Conservation (phyloP, 2,797 vertebrate species). For the Pseudochirops cupreus region DNA sequence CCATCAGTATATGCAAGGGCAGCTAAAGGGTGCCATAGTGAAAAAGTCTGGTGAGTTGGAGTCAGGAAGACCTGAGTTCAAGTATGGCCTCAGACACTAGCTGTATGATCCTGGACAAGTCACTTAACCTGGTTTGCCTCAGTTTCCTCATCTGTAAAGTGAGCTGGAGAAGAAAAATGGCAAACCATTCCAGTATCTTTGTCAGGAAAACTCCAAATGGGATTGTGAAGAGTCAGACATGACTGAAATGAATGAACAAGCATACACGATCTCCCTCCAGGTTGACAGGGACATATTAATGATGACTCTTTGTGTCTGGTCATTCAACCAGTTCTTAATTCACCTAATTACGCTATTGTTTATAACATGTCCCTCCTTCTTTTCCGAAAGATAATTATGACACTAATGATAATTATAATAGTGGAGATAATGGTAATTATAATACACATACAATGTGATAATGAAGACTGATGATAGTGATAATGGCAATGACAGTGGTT, state of each 20-base stretch:
- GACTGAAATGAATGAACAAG: neutral
- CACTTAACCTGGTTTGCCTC: neutral
- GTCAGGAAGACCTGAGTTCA: neutral
- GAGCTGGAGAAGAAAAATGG: neutral
- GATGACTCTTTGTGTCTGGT: neutral
- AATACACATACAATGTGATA: neutral
- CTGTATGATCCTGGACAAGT: neutral
- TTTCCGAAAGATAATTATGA: neutral
- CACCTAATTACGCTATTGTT: neutral
- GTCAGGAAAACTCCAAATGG: neutral
- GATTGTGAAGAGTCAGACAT: neutral
- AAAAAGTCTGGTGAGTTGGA: rapidly evolving
- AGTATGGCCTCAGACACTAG: neutral
- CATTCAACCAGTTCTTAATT: neutral
- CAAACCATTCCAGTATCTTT: neutral
- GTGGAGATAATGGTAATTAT: neutral
- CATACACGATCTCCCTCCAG: neutral
- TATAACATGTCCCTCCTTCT: neutral
- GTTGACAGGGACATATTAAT: neutral
- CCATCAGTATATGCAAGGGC: neutral
- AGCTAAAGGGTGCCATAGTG: neutral
- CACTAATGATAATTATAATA: neutral
- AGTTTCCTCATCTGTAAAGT: neutral
- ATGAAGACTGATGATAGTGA: neutral
- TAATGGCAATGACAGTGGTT: neutral